A percentile compares a stretch with the other conserved stretches of the same genome.
Conservation (phyloP, 2,888 invertebrate genomes). For the Diloba caeruleocephala region DNA sequence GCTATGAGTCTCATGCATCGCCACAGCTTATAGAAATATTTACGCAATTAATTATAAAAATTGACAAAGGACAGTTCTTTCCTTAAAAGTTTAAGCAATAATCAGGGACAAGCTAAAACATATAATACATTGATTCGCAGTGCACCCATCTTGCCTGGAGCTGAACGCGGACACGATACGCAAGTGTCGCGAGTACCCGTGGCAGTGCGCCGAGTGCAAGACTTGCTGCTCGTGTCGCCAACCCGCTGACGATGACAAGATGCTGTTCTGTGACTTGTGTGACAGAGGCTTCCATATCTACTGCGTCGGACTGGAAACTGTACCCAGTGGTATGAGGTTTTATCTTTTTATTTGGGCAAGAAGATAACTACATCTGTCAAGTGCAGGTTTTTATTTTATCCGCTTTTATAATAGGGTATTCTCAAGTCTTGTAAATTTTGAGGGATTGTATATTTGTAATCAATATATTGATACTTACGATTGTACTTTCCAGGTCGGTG, state of each 20-base stretch:
- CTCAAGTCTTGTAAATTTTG: no score
- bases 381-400: no score
- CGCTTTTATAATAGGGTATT: no score
- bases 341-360: no score
- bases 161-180: constrained; percentile 94
- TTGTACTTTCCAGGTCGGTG: constrained; percentile 90
- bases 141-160: constrained; percentile 96
- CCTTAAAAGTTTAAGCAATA: no score
- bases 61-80: no score
- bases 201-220: constrained; percentile 98
- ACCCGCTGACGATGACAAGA: constrained; percentile 95
- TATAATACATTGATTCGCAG: constrained; percentile 70
- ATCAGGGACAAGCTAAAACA: not conserved
- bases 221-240: constrained; percentile 95
- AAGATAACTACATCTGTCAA: no score
- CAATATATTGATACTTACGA: no score
- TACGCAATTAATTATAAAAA: no score
- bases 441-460: no score
- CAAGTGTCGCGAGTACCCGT: constrained; percentile 95
- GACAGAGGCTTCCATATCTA: constrained; percentile 98
- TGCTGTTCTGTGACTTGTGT: constrained; percentile 98
- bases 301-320: constrained; percentile 92
- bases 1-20: no score
- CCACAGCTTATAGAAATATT: no score
- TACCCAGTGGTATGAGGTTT: constrained; percentile 94